These are phyloP conservation scores for Episyrphus balteatus DNA, from an alignment of 1,140 invertebrate genomes.

Conservation along the genomic window DNA sequence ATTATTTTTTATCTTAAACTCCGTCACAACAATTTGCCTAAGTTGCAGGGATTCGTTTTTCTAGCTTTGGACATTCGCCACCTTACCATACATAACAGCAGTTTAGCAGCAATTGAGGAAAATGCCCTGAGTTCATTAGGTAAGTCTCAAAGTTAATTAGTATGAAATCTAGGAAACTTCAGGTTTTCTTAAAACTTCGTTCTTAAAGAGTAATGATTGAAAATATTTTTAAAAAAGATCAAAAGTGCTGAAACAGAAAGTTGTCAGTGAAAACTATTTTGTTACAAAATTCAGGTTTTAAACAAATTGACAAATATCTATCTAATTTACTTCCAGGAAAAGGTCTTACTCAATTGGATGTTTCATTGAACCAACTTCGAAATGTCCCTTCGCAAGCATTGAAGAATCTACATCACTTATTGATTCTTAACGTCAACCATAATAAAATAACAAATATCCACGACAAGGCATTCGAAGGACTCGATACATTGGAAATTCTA, in stretches of 20 bases:
- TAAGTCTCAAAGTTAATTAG: constrained; percentile 32
- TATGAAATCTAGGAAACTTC: too few species aligned
- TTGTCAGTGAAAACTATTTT: too few species aligned
- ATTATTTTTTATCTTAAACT: constrained; percentile 79
- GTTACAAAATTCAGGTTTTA: too few species aligned
- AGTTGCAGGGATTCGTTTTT: constrained; percentile 73
- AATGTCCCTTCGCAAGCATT: constrained; percentile 69
- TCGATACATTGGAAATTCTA: constrained; percentile 75
- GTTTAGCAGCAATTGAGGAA: constrained; percentile 73
- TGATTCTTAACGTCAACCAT: constrained; percentile 81
- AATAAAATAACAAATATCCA: constrained; percentile 71
- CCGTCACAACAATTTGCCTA: constrained; percentile 68
- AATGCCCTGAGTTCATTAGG: constrained; percentile 72
- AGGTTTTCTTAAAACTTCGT: too few species aligned
- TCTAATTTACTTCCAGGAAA: too few species aligned
- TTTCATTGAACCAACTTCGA: constrained; percentile 66
- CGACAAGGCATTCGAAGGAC: constrained; percentile 65
- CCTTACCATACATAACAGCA: constrained; percentile 77
- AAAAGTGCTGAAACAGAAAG: background rate
- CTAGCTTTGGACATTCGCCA: constrained; percentile 77
- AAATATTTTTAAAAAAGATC: background rate
- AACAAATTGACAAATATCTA: too few species aligned
- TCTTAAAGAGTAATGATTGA: too few species aligned
- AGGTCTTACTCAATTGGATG: constrained; percentile 68
- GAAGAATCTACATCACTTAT: constrained; percentile 63